Evolutionary conservation across 2,888 invertebrate species (phyloP).

Genomic region (Drosophila vallismaia): DNA sequence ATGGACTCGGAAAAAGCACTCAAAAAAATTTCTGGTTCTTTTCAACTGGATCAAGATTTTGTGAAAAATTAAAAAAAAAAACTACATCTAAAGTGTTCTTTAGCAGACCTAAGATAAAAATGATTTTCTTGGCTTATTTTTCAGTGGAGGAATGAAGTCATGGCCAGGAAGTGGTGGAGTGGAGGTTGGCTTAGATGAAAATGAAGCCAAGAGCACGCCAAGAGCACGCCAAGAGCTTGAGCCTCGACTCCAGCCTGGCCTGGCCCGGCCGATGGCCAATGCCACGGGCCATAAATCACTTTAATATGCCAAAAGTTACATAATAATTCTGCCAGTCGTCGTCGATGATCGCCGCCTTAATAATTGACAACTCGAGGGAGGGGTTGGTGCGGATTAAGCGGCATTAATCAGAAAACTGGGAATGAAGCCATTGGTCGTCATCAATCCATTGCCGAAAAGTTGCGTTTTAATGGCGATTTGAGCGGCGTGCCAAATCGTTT

Average conservation of each 20-base stretch:
- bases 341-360: conserved; percentile 50
- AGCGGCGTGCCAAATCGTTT: conserved; percentile 55
- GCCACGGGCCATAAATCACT: conserved; percentile 76
- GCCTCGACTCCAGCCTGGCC: conserved; percentile 11
- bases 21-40: background rate
- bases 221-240: conserved; percentile 65
- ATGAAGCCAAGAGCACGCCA: conserved; percentile 65
- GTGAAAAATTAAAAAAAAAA: no score
- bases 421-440: conserved; percentile 64
- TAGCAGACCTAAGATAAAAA: no score
- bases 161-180: conserved; percentile 62
- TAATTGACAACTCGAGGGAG: conserved; percentile 55
- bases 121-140: conserved; percentile 2
- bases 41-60: no score
- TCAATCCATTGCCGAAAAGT: conserved; percentile 51
- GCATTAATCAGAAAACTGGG: conserved; percentile 57
- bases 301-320: conserved; percentile 79
- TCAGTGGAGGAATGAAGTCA: conserved; percentile 24
- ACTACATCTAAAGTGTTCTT: no score
- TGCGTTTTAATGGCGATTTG: conserved; percentile 72
- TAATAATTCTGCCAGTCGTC: conserved; percentile 71
- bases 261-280: conserved; percentile 66
- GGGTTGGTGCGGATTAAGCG: background rate
- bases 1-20: conserved; percentile 5
- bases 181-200: conserved; percentile 50